Base-by-base conservation (phyloP, 2,888 invertebrate genomes). In the Oconnorella tubifera region DNA sequence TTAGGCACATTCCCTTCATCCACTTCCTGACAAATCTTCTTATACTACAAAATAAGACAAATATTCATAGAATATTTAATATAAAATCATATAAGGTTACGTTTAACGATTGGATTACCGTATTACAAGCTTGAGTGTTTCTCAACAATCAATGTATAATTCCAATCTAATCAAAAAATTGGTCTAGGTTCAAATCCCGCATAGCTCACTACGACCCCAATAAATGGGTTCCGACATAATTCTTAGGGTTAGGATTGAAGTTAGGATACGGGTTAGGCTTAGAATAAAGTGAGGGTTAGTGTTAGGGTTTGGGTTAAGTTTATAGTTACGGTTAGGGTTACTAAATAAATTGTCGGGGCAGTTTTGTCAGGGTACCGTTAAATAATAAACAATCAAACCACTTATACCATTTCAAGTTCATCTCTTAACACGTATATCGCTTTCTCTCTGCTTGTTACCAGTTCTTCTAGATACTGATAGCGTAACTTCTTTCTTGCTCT, bases 381-480 rank as follows among this genome's bases (percentile, higher is more conserved):
- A n/a, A n/a, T n/a, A n/a, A n/a, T n/a, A n/a, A n/a, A n/a, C n/a
- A n/a, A n/a, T n/a, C n/a, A n/a, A n/a, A n/a, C n/a, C n/a, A n/a
- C n/a, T n/a, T n/a, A 78, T 83, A 95, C 93, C 87, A 89, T 90
- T 78, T 96, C 94, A 70, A 96, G 85, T 84, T 97, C 97, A 76
- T 90, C 88, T 73, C 92, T 86, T 53, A 97, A 85, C 14, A 90
- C 87, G 72, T 93, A 85, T 25, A 97, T 93, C 10, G 96, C 92
- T 75, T 92, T 90, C 81, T 97, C 97, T 70, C 96, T 85, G 81
- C 94, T 93, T 0, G 91, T 87, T 2, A 97, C 96, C 72, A 97
- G 84, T 83, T 97, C 96, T 83, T 97, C 96, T 72, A 97, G 85
- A 80, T 97, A 97, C 83, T 97, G 96, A 83, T 97, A 97, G 23